Conservation (phyloP, 37 sponge, comb jelly and placozoan species). For the Theonella swinhoei region DNA sequence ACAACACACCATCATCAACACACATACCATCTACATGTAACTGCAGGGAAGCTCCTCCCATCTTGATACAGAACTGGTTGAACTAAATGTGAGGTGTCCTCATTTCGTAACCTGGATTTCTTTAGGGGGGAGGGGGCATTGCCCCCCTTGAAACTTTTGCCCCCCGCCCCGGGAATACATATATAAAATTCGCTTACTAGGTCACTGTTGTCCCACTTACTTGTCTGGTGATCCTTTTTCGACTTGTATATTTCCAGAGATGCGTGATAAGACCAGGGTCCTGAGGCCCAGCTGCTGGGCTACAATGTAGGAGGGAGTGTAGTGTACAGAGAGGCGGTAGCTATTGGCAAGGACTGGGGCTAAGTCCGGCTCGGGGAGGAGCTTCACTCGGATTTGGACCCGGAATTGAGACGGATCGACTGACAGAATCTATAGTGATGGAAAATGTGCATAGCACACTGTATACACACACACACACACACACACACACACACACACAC, state of each 20-base stretch:
- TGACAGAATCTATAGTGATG: slow-evolving; percentile 36
- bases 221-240: slow-evolving; percentile 70
- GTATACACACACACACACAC: neutral
- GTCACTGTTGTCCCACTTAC: too few species aligned
- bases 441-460: neutral
- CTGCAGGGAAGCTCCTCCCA: too few species aligned
- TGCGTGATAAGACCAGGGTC: slow-evolving; percentile 45
- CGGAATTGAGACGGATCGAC: slow-evolving; percentile 43
- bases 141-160: too few species aligned
- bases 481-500: neutral
- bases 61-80: too few species aligned
- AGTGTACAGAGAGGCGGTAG: slow-evolving; percentile 9
- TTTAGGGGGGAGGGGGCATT: too few species aligned
- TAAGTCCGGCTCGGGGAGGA: slow-evolving; percentile 45
- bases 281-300: slow-evolving; percentile 34
- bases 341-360: slow-evolving; percentile 2
- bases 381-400: slow-evolving; percentile 41
- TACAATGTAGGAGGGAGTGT: slow-evolving; percentile 41
- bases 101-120: too few species aligned
- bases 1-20: too few species aligned
- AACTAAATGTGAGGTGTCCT: too few species aligned
- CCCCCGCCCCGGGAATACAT: too few species aligned
- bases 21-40: too few species aligned
- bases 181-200: too few species aligned
- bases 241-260: slow-evolving; percentile 57